These are phyloP conservation scores for Enteromius argenteus DNA, from an alignment of 2,797 vertebrate genomes.

Conservation along the genomic window DNA sequence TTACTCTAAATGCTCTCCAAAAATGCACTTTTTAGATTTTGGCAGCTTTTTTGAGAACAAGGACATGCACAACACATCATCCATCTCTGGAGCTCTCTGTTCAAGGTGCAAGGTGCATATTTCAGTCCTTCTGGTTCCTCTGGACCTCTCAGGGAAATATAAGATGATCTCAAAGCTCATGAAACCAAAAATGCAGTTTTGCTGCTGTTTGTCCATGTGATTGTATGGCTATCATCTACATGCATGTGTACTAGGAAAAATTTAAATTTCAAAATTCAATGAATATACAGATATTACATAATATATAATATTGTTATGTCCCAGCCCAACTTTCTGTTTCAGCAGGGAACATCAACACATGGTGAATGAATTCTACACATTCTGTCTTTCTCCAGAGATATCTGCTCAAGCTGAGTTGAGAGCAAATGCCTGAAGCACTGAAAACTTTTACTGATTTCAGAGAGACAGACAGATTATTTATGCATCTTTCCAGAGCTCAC, in stretches of 20 bases:
- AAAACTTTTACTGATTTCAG: neutral
- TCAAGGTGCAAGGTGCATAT: neutral
- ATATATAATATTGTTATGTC: no score
- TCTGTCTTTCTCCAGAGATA: constrained; percentile 16
- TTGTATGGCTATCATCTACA: neutral
- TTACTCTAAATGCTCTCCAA: neutral
- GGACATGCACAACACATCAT: neutral
- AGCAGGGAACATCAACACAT: neutral
- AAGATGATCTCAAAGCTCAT: neutral
- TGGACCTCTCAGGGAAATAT: neutral
- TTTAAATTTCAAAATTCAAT: neutral
- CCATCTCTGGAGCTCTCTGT: neutral
- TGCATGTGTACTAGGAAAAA: neutral
- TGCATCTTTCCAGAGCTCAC: neutral
- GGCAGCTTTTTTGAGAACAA: constrained; percentile 1
- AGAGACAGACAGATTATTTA: neutral
- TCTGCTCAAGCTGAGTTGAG: neutral
- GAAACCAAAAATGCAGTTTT: neutral
- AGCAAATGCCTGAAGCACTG: neutral
- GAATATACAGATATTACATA: neutral
- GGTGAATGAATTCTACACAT: neutral
- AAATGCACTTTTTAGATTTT: neutral
- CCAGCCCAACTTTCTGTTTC: neutral
- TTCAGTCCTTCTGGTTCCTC: neutral
- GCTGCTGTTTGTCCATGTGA: neutral